Evolutionary conservation across 2,113 vertebrate species (phyloP).

Genomic region (Fulmarus glacialis): DNA sequence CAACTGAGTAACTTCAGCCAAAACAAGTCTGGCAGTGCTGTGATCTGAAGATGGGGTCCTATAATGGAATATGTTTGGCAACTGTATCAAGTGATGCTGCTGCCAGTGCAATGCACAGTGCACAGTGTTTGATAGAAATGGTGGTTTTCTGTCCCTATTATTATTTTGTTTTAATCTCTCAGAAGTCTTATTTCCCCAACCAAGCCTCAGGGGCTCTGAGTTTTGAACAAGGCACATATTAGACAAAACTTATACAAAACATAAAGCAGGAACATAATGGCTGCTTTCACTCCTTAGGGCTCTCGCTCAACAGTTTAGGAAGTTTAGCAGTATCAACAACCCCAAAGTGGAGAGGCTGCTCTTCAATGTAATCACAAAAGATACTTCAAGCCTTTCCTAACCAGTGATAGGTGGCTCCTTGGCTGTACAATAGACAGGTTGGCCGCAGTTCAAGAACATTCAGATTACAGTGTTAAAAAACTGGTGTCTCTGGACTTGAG

Average conservation of each 20-base stretch:
- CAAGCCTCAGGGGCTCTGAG: neutral
- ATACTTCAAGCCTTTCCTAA: neutral
- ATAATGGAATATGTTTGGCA: slow-evolving; percentile 3
- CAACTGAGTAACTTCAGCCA: slow-evolving; percentile 30
- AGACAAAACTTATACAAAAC: neutral
- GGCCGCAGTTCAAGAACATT: slow-evolving; percentile 55
- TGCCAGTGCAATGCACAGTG: neutral
- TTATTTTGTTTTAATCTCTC: neutral
- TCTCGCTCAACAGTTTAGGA: neutral
- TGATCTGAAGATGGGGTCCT: slow-evolving; percentile 1
- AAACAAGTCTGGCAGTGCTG: slow-evolving; percentile 2
- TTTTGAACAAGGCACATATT: neutral
- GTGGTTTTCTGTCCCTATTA: neutral
- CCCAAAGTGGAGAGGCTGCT: neutral
- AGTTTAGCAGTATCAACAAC: neutral
- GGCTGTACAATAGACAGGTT: slow-evolving; percentile 1
- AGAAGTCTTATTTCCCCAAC: neutral
- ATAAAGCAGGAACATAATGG: neutral
- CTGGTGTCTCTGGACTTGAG: slow-evolving; percentile 20
- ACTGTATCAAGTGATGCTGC: neutral
- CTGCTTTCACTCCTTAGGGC: neutral
- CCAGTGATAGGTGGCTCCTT: neutral
- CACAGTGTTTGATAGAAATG: neutral
- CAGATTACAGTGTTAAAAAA: slow-evolving; percentile 29
- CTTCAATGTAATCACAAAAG: neutral